Evolutionary conservation across 2,888 invertebrate species (phyloP), one percentile per base, ranked within the genome.

Genomic region (Dryocosmus kuriphilus): DNA sequence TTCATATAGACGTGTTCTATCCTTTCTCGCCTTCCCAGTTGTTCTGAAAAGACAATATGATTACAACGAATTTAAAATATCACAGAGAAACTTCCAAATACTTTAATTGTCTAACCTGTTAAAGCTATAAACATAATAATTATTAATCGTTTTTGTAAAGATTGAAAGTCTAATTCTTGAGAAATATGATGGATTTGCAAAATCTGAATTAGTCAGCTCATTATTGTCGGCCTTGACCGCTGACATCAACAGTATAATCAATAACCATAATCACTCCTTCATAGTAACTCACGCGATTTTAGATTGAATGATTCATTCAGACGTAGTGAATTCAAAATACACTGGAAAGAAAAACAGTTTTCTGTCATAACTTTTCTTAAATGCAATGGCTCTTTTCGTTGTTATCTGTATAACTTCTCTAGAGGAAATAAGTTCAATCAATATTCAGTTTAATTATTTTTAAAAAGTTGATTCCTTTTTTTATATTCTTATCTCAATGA

Each of bases 1-100:
- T 87, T 80, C 86, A 83, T 84, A 16, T 84, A 73, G 11, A 89
- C 79, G 51, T 79, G 82, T 77, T 91, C 90, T 84, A 91, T 87
- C 78, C 89, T 87, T 63, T 90, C 88, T 71, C 85, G 81, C n/a
- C n/a, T n/a, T n/a, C n/a, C n/a, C 62, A 84, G 76, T 55, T 81
- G 77, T 57, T 87, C 87, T 86, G 76, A 16, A 67, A n/a, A n/a
- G n/a, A n/a, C n/a, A n/a, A 46, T 63, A n/a, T n/a, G n/a, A n/a
- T n/a, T n/a, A n/a, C n/a, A n/a, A n/a, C n/a, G n/a, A n/a, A n/a
- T n/a, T n/a, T n/a, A n/a, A n/a, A 41, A 41, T 16, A 41, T 16
- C 6, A 41, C 11, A 38, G 38, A 14, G 4, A 38, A 38, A 38
- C 11, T 38, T 14, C 14, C 14, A 14, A 38, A 38, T 35, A 38